These are phyloP conservation scores for Apis cerana DNA, from an alignment of 1,140 invertebrate genomes.

Conservation along the genomic window DNA sequence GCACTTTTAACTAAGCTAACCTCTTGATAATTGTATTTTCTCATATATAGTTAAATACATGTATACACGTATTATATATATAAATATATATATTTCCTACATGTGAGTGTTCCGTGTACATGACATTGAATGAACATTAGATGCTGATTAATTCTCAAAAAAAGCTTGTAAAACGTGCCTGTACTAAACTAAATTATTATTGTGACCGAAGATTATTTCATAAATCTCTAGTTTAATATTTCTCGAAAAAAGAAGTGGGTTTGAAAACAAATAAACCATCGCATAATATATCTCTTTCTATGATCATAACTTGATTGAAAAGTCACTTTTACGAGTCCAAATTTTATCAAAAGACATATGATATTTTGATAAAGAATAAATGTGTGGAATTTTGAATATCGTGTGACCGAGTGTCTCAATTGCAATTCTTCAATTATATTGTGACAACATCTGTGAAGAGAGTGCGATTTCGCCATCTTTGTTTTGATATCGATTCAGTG, in stretches of 20 bases:
- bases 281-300: neutral
- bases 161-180: slow-evolving; percentile 21
- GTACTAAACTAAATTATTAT: slow-evolving; percentile 5
- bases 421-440: neutral
- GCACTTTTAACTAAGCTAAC: slow-evolving; percentile 41
- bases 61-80: neutral
- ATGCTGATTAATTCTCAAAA: neutral
- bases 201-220: slow-evolving; percentile 13
- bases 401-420: neutral
- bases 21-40: slow-evolving; percentile 49
- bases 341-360: neutral
- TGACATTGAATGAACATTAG: slow-evolving; percentile 12
- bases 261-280: neutral
- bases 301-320: neutral
- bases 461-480: slow-evolving; percentile 44
- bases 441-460: slow-evolving; percentile 47
- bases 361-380: neutral
- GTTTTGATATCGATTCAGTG: slow-evolving; percentile 49
- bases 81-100: neutral
- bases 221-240: slow-evolving; percentile 25
- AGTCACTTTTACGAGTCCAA: neutral
- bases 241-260: slow-evolving; percentile 11
- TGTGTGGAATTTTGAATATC: neutral
- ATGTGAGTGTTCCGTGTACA: neutral
- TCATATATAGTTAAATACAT: slow-evolving; percentile 6